phyloP scores from a whole-genome alignment of 2,113 vertebrate genomes.

The Ceyx margarethae region DNA sequence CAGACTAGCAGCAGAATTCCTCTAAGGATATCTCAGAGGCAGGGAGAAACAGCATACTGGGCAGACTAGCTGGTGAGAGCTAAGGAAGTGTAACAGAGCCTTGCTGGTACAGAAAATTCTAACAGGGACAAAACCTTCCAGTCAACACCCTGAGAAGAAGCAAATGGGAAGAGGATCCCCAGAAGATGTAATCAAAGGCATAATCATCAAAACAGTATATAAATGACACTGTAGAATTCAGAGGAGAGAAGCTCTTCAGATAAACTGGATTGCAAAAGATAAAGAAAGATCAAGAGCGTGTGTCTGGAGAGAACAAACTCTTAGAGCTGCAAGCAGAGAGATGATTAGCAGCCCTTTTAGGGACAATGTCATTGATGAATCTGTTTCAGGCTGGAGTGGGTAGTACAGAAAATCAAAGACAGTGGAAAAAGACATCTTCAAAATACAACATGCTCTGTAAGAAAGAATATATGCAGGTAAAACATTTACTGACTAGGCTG shows the following conservation, averaged over 20 bases:
- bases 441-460: neutral
- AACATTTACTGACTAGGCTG: neutral
- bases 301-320: neutral
- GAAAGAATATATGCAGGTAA: neutral
- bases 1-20: neutral
- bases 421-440: neutral
- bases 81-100: neutral
- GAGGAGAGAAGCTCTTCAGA: neutral
- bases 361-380: neutral
- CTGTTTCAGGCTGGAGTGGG: neutral
- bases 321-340: neutral
- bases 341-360: neutral
- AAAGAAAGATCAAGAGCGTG: neutral
- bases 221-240: neutral
- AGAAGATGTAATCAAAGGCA: neutral
- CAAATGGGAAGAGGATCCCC: neutral
- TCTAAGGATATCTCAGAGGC: neutral
- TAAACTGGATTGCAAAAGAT: neutral
- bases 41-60: neutral
- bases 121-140: neutral
- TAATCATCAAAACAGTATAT: neutral
- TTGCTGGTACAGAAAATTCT: neutral
- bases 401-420: constrained; percentile 13
- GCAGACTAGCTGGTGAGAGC: neutral
- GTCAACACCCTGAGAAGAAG: neutral